Evolutionary conservation across 2,113 vertebrate genomes (phyloP).

Genomic region (Nematolebias whitei): DNA sequence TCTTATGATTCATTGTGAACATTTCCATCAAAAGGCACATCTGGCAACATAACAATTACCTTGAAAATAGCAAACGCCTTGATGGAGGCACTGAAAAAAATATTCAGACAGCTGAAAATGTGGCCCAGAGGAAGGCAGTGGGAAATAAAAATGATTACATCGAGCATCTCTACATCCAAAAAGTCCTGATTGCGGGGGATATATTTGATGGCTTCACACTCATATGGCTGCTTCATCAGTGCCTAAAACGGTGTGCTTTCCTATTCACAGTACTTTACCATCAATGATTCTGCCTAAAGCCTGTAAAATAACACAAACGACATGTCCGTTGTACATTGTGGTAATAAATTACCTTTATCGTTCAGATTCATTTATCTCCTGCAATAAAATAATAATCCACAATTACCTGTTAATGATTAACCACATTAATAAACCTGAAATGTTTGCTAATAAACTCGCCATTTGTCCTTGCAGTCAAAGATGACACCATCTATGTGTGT

Average conservation of each 20-base stretch:
- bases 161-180: constrained; percentile 13
- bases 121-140: constrained; percentile 8
- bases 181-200: constrained; percentile 30
- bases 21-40: constrained; percentile 11
- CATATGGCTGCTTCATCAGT: neutral
- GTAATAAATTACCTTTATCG: neutral
- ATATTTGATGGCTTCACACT: constrained; percentile 16
- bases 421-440: neutral
- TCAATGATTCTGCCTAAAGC: too few relatives aligned
- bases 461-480: neutral
- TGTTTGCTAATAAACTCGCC: neutral
- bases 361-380: constrained; percentile 21
- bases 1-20: constrained; percentile 16
- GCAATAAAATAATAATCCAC: neutral
- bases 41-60: constrained; percentile 36
- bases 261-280: too few relatives aligned
- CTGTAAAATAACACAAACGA: neutral
- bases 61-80: neutral
- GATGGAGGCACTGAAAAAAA: constrained; percentile 12
- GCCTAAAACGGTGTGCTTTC: too few relatives aligned
- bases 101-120: constrained; percentile 18
- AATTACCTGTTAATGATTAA: constrained; percentile 6
- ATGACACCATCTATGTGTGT: too few relatives aligned
- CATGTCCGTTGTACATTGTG: neutral
- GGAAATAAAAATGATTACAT: constrained; percentile 42